Percentiles rank a stretch among this genome's conserved stretches.
phyloP scores from a whole-genome alignment of 2,113 vertebrate genomes.

The Pelecanus crispus region DNA sequence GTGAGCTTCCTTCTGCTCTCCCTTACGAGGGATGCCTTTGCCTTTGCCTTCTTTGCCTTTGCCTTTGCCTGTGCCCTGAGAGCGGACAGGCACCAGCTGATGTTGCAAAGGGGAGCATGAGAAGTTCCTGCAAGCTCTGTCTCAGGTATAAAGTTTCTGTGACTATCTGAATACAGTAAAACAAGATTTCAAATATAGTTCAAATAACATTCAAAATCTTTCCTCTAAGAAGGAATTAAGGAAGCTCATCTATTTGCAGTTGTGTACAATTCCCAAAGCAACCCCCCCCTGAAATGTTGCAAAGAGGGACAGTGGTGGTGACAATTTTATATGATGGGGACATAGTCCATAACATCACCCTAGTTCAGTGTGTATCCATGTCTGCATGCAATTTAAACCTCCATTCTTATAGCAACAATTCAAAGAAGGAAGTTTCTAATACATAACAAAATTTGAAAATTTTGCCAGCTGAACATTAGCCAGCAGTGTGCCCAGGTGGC shows the following conservation, averaged over 20 bases:
- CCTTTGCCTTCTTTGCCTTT: background rate
- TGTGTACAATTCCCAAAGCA: background rate
- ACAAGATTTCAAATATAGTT: background rate
- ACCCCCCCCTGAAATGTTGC: background rate
- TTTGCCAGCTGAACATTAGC: too few relatives aligned
- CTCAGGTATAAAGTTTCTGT: background rate
- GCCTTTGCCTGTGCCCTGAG: background rate
- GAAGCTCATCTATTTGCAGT: background rate
- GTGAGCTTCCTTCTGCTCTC: background rate
- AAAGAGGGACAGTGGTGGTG: background rate
- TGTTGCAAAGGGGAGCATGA: background rate
- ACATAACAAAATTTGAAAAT: background rate
- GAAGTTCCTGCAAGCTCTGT: background rate
- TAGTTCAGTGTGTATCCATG: fast-evolving
- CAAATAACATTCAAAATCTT: background rate
- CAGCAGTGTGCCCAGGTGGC: too few relatives aligned
- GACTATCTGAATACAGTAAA: background rate
- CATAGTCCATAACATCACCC: background rate
- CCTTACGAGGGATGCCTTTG: background rate
- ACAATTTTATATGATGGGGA: background rate
- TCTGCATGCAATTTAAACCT: background rate
- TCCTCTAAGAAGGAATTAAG: background rate
- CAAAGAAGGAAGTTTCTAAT: background rate
- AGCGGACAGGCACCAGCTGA: background rate
- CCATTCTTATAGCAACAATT: background rate